A percentile compares a stretch with the other conserved stretches of the same genome.
These are phyloP conservation scores for Amphipyra berbera DNA, from an alignment of 2,888 invertebrate genomes.

Conservation along the genomic window DNA sequence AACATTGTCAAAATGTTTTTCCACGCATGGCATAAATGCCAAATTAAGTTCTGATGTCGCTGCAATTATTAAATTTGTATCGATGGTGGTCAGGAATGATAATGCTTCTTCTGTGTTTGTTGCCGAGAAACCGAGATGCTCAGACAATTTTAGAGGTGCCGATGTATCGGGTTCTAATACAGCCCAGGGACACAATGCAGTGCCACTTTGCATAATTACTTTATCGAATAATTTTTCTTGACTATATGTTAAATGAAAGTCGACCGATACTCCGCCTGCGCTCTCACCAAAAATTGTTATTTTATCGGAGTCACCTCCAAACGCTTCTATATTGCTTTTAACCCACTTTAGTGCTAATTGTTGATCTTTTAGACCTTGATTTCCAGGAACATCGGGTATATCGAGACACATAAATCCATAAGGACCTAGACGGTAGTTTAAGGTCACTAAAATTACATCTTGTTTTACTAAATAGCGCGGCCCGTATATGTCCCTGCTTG, in stretches of 20 bases:
- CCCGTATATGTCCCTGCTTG: constrained; percentile 64
- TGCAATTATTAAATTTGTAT: constrained; percentile 65
- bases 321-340: constrained; percentile 72
- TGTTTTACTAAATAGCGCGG: constrained; percentile 71
- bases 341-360: constrained; percentile 73
- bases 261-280: constrained; percentile 70
- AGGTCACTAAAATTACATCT: constrained; percentile 71
- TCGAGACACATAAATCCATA: constrained; percentile 79
- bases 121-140: constrained; percentile 65
- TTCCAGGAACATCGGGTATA: constrained; percentile 70
- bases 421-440: constrained; percentile 76
- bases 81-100: constrained; percentile 62
- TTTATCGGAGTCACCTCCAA: constrained; percentile 72
- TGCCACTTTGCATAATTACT: constrained; percentile 74
- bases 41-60: constrained; percentile 57
- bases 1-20: constrained; percentile 61
- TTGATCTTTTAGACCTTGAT: constrained; percentile 79
- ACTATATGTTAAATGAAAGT: constrained; percentile 68
- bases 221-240: constrained; percentile 70
- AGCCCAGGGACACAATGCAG: constrained; percentile 52
- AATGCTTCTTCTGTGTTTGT: constrained; percentile 64
- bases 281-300: constrained; percentile 77
- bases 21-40: constrained; percentile 66
- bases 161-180: constrained; percentile 58
- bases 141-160: constrained; percentile 65